Conservation (phyloP, 1,140 invertebrate genomes). For the Rhizoglyphus robini region DNA sequence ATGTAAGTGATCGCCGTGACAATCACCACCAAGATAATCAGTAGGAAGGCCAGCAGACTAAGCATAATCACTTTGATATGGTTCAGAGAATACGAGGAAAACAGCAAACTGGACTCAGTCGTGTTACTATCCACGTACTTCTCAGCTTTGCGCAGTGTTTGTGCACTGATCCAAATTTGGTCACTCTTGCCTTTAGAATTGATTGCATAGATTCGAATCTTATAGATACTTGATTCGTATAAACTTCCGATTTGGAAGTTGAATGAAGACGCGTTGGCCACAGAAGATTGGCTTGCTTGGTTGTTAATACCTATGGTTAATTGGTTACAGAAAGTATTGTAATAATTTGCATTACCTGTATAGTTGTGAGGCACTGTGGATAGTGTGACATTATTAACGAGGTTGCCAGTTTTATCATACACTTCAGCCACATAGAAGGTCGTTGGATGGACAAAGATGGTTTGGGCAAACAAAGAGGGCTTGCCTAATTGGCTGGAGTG, state of each 20-base stretch:
- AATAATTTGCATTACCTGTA: no score
- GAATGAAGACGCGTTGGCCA: background rate
- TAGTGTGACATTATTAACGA: slow-evolving; percentile 13
- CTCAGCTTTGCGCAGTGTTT: slow-evolving; percentile 20
- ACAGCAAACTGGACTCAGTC: background rate
- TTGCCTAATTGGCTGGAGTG: background rate
- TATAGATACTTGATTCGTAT: slow-evolving; percentile 14
- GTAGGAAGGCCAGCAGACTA: background rate
- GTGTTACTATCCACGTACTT: slow-evolving; percentile 17
- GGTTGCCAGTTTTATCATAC: slow-evolving; percentile 6
- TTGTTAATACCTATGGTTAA: no score
- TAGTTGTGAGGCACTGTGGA: slow-evolving; percentile 3
- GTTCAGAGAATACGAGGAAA: background rate
- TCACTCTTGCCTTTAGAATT: slow-evolving; percentile 20
- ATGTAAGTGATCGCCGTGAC: background rate
- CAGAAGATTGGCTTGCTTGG: background rate
- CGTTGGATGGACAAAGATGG: slow-evolving; percentile 17
- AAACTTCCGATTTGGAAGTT: slow-evolving; percentile 16
- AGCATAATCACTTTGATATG: background rate
- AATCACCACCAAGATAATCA: background rate
- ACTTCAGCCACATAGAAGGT: slow-evolving; percentile 20
- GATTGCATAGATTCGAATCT: slow-evolving; percentile 17
- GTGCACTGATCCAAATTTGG: slow-evolving; percentile 10
- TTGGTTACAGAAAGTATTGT: no score
- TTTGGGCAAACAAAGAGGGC: no score